Percentiles rank a stretch among this genome's conserved stretches.
Evolutionary conservation across 2,888 invertebrate genomes (phyloP).

Genomic region (Keiferia lycopersicella): DNA sequence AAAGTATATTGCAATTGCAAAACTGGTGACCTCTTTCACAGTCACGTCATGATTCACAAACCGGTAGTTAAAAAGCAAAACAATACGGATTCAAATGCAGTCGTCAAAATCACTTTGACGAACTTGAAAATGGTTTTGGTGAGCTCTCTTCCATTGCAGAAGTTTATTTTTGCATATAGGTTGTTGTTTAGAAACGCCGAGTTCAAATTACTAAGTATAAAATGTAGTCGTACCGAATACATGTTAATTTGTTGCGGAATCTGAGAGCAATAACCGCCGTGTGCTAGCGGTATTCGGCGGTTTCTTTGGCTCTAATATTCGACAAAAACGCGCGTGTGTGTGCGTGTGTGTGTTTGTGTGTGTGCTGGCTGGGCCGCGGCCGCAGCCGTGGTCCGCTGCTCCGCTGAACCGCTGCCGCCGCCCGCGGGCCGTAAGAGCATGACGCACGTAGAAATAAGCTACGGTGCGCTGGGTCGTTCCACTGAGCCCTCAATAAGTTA

Average conservation of each 20-base stretch:
- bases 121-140: neutral
- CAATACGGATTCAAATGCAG: slow-evolving; percentile 17
- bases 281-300: slow-evolving; percentile 78
- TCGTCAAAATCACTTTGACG: neutral
- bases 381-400: neutral
- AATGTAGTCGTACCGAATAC: slow-evolving; percentile 78
- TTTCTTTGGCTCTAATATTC: slow-evolving; percentile 75
- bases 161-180: slow-evolving; percentile 16
- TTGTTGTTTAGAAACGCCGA: slow-evolving; percentile 50
- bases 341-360: slow-evolving; percentile 36
- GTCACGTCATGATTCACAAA: slow-evolving; percentile 33
- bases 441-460: too few species aligned
- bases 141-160: neutral
- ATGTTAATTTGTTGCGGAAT: slow-evolving; percentile 82
- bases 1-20: neutral
- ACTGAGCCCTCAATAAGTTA: slow-evolving; percentile 17
- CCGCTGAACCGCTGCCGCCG: slow-evolving; percentile 24
- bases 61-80: slow-evolving; percentile 9
- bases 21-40: slow-evolving; percentile 45
- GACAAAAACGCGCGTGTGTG: slow-evolving; percentile 62
- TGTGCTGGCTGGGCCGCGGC: slow-evolving; percentile 11
- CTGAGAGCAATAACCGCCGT: slow-evolving; percentile 79
- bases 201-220: slow-evolving; percentile 71
- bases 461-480: too few species aligned
- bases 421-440: slow-evolving; percentile 34